Conservation (phyloP, 2,797 vertebrate species). For the Phoxinus dragarum region DNA sequence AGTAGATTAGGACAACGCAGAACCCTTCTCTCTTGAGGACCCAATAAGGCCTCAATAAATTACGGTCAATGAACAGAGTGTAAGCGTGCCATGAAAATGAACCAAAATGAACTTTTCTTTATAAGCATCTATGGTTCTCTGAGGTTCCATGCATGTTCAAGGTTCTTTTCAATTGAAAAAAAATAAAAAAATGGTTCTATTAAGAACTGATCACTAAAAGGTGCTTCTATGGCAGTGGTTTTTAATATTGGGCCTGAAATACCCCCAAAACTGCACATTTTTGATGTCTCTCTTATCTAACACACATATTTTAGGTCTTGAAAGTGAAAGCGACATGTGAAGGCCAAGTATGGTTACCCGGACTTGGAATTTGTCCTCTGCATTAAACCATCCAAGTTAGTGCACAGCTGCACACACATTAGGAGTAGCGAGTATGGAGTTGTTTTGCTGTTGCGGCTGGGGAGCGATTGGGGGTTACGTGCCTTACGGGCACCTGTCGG, state of each 20-base stretch:
- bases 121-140: not conserved
- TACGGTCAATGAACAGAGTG: not conserved
- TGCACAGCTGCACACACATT: no score
- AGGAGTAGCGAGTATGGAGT: no score
- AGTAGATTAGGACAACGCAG: conserved; percentile 25
- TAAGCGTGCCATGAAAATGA: not conserved
- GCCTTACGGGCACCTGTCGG: no score
- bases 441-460: no score
- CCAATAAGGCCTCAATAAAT: not conserved
- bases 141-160: no score
- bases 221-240: not conserved
- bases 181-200: not conserved
- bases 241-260: not conserved
- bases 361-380: no score
- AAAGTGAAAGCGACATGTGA: no score
- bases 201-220: not conserved
- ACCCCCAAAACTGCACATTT: not conserved
- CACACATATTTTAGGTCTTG: not conserved
- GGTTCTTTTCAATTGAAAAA: not conserved
- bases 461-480: no score
- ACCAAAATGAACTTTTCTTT: not conserved
- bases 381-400: no score
- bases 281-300: not conserved
- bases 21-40: conserved; percentile 9
- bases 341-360: no score